A percentile compares a stretch with the other conserved stretches of the same genome.
phyloP scores from a whole-genome alignment of 2,113 vertebrate genomes.

The Geothlypis trichas region DNA sequence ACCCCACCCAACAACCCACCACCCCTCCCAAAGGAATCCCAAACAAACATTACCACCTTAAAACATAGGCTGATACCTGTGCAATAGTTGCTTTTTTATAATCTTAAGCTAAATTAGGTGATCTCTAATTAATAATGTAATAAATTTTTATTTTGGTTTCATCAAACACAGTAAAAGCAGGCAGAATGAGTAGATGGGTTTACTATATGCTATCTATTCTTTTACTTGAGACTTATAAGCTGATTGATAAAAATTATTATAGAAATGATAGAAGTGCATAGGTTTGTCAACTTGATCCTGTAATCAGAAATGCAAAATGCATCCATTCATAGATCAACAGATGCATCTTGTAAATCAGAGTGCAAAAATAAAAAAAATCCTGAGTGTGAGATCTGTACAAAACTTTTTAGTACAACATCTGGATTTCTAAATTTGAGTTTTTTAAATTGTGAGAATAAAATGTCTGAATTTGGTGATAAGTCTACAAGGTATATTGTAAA shows the following conservation, averaged over 20 bases:
- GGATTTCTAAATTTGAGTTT: neutral
- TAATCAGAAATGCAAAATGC: neutral
- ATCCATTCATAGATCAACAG: neutral
- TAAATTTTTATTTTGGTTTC: neutral
- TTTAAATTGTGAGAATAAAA: neutral
- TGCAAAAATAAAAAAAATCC: neutral
- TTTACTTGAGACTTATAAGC: neutral
- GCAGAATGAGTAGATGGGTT: neutral
- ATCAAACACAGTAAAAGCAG: neutral
- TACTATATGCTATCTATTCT: neutral
- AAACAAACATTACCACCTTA: neutral
- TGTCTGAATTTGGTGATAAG: neutral
- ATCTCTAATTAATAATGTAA: neutral
- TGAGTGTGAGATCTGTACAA: neutral
- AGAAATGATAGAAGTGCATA: neutral
- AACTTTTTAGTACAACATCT: neutral
- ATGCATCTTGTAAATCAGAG: neutral
- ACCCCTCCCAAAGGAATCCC: neutral
- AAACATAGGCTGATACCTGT: neutral
- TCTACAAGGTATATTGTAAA: neutral
- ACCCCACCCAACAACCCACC: rapidly evolving
- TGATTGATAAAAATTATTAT: neutral
- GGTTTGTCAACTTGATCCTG: neutral
- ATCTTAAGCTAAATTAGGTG: neutral
- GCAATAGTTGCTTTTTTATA: rapidly evolving